Conservation (phyloP, 2,888 invertebrate species). For the Flexamia atlantica region DNA sequence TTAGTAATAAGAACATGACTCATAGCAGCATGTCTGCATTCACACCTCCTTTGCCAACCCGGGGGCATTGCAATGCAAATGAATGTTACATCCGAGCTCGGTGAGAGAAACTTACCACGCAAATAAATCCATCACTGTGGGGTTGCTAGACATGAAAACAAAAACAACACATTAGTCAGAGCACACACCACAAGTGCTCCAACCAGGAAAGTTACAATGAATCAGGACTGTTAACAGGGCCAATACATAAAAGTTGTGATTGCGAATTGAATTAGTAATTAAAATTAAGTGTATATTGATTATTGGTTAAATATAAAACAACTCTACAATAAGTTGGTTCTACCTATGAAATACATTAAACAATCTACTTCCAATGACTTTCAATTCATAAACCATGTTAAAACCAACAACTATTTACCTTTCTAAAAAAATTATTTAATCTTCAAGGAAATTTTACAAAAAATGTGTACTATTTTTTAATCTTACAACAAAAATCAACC, state of each 20-base stretch:
- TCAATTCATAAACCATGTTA: too few species aligned
- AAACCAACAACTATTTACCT: too few species aligned
- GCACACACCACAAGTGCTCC: not conserved
- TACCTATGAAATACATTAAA: not conserved
- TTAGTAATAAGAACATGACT: slow-evolving; percentile 34
- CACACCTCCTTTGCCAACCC: slow-evolving; percentile 2
- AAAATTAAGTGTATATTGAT: not conserved
- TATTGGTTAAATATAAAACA: not conserved
- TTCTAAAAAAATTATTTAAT: too few species aligned
- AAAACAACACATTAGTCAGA: slow-evolving; percentile 41
- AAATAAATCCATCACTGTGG: slow-evolving; percentile 61
- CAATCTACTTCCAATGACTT: too few species aligned
- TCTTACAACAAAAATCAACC: too few species aligned
- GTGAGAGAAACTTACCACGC: slow-evolving; percentile 53
- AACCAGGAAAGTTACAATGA: not conserved
- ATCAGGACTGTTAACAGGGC: not conserved
- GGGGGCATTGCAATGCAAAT: slow-evolving; percentile 7
- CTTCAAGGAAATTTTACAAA: too few species aligned
- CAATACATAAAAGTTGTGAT: not conserved
- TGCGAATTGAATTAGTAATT: not conserved
- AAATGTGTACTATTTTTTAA: too few species aligned
- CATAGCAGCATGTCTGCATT: slow-evolving; percentile 36
- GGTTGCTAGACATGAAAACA: slow-evolving; percentile 59
- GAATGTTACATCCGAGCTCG: slow-evolving; percentile 10
- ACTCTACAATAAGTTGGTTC: not conserved